A percentile compares a stretch with the other conserved stretches of the same genome.
phyloP scores from a whole-genome alignment of 2,888 invertebrate species.

The Rhorus exstirpatorius region DNA sequence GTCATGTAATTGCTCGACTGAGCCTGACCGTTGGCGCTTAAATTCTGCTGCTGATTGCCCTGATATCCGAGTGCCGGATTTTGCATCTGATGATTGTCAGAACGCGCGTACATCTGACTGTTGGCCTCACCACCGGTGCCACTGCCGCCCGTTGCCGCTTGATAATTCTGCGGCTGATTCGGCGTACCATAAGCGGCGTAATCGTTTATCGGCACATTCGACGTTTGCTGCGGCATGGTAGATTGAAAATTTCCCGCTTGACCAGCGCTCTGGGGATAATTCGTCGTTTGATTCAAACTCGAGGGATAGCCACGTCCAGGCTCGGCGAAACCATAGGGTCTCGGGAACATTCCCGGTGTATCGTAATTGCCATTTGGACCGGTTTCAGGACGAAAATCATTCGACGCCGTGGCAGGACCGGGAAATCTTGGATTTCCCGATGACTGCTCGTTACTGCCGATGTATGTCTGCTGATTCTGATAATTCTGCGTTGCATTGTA shows the following conservation, averaged over 20 bases:
- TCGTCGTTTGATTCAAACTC: constrained; percentile 78
- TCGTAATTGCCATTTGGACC: constrained; percentile 79
- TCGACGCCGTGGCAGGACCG: constrained; percentile 67
- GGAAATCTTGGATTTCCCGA: constrained; percentile 68
- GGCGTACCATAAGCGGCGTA: constrained; percentile 78
- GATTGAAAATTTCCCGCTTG: constrained; percentile 75
- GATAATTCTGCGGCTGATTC: constrained; percentile 79
- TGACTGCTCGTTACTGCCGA: constrained; percentile 66
- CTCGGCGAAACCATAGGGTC: constrained; percentile 81
- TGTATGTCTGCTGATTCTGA: constrained; percentile 70
- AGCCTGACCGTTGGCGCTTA: constrained; percentile 64
- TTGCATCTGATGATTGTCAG: constrained; percentile 75
- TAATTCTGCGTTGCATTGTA: constrained; percentile 75
- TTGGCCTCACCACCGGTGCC: constrained; percentile 60
- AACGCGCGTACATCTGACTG: constrained; percentile 76
- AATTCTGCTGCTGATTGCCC: constrained; percentile 73
- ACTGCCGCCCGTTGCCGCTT: constrained; percentile 70
- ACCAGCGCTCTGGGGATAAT: constrained; percentile 79
- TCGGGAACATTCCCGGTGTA: constrained; percentile 78
- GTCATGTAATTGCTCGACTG: constrained; percentile 67
- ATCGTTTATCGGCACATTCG: constrained; percentile 78
- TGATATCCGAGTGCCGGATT: constrained; percentile 75
- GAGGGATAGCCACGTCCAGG: constrained; percentile 79
- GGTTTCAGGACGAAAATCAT: constrained; percentile 79
- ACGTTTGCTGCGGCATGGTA: constrained; percentile 77